Conservation (phyloP, 2,797 vertebrate species). For the Hippocampus kuda region DNA sequence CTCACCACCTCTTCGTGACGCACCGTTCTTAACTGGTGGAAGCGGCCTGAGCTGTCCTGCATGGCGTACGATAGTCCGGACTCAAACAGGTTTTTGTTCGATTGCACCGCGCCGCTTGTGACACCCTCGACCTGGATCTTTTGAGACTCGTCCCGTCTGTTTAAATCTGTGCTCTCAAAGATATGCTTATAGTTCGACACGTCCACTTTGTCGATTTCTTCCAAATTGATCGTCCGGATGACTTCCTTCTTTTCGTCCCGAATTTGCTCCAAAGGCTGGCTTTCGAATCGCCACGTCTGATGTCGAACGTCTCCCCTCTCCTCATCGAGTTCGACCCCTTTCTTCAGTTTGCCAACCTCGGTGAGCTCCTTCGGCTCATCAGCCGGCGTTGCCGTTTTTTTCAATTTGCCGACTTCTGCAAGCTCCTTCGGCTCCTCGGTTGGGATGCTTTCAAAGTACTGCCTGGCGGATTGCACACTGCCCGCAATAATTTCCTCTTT, state of each 20-base stretch:
- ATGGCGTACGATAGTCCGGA: conserved; percentile 78
- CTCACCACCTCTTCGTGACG: conserved; percentile 82
- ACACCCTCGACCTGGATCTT: conserved; percentile 79
- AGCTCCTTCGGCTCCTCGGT: conserved; percentile 75
- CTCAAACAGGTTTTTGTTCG: conserved; percentile 84
- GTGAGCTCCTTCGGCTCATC: conserved; percentile 75
- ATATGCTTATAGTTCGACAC: conserved; percentile 76
- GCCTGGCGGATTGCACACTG: conserved; percentile 76
- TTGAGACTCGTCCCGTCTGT: conserved; percentile 66
- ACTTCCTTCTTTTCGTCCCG: conserved; percentile 77
- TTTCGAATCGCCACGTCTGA: conserved; percentile 87
- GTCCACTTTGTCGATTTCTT: conserved; percentile 80
- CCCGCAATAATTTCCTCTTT: conserved; percentile 77
- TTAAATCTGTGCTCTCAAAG: conserved; percentile 78
- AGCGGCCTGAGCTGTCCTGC: conserved; percentile 81
- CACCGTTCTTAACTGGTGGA: conserved; percentile 84
- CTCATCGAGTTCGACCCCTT: conserved; percentile 65
- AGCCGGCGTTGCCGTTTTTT: conserved; percentile 64
- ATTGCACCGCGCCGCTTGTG: conserved; percentile 73
- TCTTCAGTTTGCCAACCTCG: conserved; percentile 79
- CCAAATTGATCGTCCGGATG: conserved; percentile 73
- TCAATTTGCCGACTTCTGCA: conserved; percentile 76
- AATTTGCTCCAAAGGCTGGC: conserved; percentile 80
- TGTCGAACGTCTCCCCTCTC: conserved; percentile 84
- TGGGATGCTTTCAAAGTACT: conserved; percentile 82